These are phyloP conservation scores for Procambarus clarkii DNA, from an alignment of 1,140 invertebrate species.

Conservation along the genomic window DNA sequence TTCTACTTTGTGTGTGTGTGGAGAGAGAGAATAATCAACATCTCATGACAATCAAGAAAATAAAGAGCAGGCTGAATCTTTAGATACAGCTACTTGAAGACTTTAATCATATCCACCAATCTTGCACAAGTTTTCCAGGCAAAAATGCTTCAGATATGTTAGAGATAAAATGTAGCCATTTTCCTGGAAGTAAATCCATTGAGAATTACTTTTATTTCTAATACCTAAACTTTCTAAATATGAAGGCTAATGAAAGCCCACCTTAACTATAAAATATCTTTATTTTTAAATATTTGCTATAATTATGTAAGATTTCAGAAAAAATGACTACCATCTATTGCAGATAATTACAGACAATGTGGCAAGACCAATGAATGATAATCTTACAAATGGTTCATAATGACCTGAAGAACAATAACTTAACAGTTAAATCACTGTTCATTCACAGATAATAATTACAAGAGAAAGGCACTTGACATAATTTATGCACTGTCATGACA, in stretches of 20 bases:
- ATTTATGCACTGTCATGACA: constrained; percentile 62
- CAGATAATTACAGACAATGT: constrained; percentile 67
- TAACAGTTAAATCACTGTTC: constrained; percentile 52
- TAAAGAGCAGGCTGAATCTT: too few relatives aligned
- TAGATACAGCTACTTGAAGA: too few relatives aligned
- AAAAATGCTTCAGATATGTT: too few relatives aligned
- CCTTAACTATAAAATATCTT: constrained; percentile 68
- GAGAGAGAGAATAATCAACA: too few relatives aligned
- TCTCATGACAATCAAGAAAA: too few relatives aligned
- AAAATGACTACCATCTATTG: constrained; percentile 69
- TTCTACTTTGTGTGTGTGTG: too few relatives aligned
- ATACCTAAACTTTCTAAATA: not conserved
- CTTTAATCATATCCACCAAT: too few relatives aligned
- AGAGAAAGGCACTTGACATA: constrained; percentile 66
- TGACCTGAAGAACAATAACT: constrained; percentile 46
- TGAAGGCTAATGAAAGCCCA: constrained; percentile 14
- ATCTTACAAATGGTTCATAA: constrained; percentile 62
- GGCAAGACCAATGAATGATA: constrained; percentile 66
- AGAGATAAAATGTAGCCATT: too few relatives aligned
- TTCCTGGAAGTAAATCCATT: too few relatives aligned
- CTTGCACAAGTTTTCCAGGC: too few relatives aligned
- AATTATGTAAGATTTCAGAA: constrained; percentile 68
- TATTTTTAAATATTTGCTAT: constrained; percentile 70
- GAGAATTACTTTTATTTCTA: too few relatives aligned
- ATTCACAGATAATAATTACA: constrained; percentile 59